Evolutionary conservation across 2,888 invertebrate species (phyloP).

Genomic region (Litoditis marina): DNA sequence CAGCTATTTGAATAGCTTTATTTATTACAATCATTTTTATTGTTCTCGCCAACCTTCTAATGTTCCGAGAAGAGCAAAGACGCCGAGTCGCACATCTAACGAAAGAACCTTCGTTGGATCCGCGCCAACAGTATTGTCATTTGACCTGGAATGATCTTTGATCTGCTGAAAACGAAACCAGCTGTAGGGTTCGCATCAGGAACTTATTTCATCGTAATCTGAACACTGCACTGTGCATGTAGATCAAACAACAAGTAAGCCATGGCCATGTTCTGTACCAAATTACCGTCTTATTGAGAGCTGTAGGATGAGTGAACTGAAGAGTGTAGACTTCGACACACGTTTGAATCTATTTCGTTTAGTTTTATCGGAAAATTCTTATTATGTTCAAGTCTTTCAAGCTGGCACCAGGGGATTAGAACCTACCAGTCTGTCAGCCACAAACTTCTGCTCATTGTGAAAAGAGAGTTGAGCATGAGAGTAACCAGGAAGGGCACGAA

Average conservation of each 20-base stretch:
- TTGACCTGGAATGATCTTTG: constrained; percentile 33
- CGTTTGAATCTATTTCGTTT: too few relatives aligned
- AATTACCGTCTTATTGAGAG: too few relatives aligned
- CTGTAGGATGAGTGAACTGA: too few relatives aligned
- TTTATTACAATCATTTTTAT: too few relatives aligned
- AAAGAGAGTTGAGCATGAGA: constrained; percentile 27
- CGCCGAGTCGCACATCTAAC: constrained; percentile 43
- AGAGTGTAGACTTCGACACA: too few relatives aligned
- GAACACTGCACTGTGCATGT: too few relatives aligned
- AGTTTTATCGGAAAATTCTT: not conserved
- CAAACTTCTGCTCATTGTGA: constrained; percentile 51
- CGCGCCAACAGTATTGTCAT: constrained; percentile 44
- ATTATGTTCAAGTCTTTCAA: not conserved
- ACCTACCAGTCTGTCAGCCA: constrained; percentile 56
- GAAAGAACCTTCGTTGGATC: constrained; percentile 28
- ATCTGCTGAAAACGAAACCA: too few relatives aligned
- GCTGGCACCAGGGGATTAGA: not conserved
- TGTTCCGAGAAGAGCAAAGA: constrained; percentile 53
- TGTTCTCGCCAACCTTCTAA: constrained; percentile 39
- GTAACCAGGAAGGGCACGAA: constrained; percentile 34
- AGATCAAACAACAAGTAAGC: too few relatives aligned
- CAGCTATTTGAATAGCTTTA: too few relatives aligned
- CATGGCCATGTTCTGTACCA: too few relatives aligned
- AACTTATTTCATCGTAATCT: too few relatives aligned
- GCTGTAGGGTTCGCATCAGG: too few relatives aligned